A percentile compares a stretch with the other conserved stretches of the same genome.
phyloP scores from a whole-genome alignment of 2,797 vertebrate genomes.

The Eulemur albifrons region DNA sequence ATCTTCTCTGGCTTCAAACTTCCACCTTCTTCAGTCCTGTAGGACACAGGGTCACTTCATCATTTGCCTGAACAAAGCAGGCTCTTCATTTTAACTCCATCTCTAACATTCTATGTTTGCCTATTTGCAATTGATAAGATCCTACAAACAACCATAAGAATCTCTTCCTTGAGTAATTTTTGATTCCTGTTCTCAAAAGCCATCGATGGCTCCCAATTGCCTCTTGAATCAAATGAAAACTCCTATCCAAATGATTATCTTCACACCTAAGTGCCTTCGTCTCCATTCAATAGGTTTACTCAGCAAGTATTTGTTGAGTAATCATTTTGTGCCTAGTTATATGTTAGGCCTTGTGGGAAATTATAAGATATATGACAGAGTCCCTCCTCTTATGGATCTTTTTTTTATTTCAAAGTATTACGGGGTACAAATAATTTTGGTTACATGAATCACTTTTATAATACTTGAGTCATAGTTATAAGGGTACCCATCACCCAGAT shows the following conservation, averaged over 20 bases:
- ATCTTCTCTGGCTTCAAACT: neutral
- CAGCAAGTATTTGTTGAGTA: slow-evolving; percentile 47
- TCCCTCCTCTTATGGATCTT: neutral
- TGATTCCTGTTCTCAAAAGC: slow-evolving; percentile 45
- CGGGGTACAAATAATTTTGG: too few relatives aligned
- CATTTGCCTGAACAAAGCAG: neutral
- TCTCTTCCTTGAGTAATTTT: slow-evolving; percentile 45
- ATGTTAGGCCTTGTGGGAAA: neutral
- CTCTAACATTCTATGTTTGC: neutral
- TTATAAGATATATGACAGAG: neutral
- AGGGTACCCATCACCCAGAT: too few relatives aligned
- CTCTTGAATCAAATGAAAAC: slow-evolving; percentile 71
- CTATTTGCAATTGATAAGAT: slow-evolving; percentile 40
- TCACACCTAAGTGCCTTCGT: slow-evolving; percentile 48
- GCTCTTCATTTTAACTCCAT: neutral
- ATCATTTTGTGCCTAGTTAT: slow-evolving; percentile 19
- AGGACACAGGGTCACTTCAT: neutral
- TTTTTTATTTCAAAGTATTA: too few relatives aligned
- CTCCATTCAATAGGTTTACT: slow-evolving; percentile 2
- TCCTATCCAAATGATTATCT: slow-evolving; percentile 36
- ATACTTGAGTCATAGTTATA: too few relatives aligned
- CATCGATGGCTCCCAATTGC: slow-evolving; percentile 42
- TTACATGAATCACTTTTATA: too few relatives aligned
- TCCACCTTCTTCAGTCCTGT: neutral
- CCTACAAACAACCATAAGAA: neutral